Conservation (phyloP, 2,888 invertebrate species). For the Agonopterix heracliana region DNA sequence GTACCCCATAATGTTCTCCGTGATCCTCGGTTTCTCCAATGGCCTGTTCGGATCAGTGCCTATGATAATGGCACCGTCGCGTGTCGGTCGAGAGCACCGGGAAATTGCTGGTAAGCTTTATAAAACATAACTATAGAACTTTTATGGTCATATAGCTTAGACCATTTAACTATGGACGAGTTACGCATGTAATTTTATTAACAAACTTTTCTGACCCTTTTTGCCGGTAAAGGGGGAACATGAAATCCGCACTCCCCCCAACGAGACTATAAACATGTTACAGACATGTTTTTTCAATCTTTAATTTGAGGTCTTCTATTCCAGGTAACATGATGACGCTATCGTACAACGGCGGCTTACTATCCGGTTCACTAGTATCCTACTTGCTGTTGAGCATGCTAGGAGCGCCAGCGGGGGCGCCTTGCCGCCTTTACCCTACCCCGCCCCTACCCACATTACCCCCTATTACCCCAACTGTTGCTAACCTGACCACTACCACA, state of each 20-base stretch:
- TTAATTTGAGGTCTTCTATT: conserved; percentile 12
- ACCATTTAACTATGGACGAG: too few species aligned
- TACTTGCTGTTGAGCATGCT: conserved; percentile 84
- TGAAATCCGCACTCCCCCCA: too few species aligned
- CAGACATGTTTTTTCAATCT: too few species aligned
- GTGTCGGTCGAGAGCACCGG: conserved; percentile 89
- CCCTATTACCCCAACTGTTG: conserved; percentile 29
- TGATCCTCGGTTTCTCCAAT: conserved; percentile 87
- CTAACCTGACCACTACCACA: background rate
- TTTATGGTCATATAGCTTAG: too few species aligned
- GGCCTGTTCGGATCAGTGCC: conserved; percentile 94
- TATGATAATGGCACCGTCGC: conserved; percentile 93
- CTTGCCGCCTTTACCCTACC: conserved; percentile 68
- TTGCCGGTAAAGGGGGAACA: too few species aligned
- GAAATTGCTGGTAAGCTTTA: conserved; percentile 85
- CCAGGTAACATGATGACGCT: conserved; percentile 95
- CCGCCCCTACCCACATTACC: conserved; percentile 49
- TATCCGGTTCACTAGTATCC: conserved; percentile 89
- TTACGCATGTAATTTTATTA: too few species aligned
- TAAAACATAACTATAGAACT: too few species aligned
- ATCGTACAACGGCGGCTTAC: conserved; percentile 91
- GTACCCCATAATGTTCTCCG: conserved; percentile 67
- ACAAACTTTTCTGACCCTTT: too few species aligned
- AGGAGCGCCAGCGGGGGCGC: conserved; percentile 66
- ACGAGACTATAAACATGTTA: too few species aligned